Percentiles rank a stretch among this genome's conserved stretches.
These are phyloP conservation scores for Ginglymostoma cirratum DNA, from an alignment of 2,113 vertebrate genomes.

Conservation along the genomic window DNA sequence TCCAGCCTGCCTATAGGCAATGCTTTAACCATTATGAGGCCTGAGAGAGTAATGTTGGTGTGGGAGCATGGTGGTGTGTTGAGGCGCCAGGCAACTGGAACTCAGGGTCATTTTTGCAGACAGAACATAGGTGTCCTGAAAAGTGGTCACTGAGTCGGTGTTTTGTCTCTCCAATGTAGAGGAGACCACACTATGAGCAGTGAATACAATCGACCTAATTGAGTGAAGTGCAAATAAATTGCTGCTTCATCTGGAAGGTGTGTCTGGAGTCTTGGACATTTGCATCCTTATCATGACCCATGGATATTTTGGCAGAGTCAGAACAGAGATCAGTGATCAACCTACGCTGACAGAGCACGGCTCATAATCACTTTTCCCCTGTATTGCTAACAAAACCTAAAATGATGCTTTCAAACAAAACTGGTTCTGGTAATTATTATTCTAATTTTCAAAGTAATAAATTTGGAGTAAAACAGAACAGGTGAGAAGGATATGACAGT, in stretches of 20 bases:
- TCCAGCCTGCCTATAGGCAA: not conserved
- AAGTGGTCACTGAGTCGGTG: too few species aligned
- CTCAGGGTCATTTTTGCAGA: too few species aligned
- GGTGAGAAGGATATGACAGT: not conserved
- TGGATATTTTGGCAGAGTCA: not conserved
- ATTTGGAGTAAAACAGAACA: not conserved
- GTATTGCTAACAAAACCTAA: not conserved
- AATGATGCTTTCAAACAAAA: not conserved
- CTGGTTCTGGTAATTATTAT: not conserved
- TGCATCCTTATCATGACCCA: not conserved
- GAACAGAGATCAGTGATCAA: not conserved
- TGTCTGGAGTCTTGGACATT: too few species aligned
- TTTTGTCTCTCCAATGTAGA: too few species aligned
- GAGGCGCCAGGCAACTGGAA: too few species aligned
- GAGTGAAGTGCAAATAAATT: too few species aligned
- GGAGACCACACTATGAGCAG: too few species aligned
- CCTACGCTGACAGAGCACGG: not conserved
- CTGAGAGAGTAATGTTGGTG: too few species aligned
- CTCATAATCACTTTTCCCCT: not conserved
- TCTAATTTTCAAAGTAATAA: not conserved
- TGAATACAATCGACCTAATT: too few species aligned
- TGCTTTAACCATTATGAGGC: not conserved
- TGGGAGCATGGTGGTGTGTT: too few species aligned
- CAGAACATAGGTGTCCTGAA: too few species aligned
- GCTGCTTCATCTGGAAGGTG: too few species aligned